Percentiles rank a stretch among this genome's conserved stretches.
These are phyloP conservation scores for Lepidochitona cinerea DNA, from an alignment of 2,888 invertebrate species.

Conservation along the genomic window DNA sequence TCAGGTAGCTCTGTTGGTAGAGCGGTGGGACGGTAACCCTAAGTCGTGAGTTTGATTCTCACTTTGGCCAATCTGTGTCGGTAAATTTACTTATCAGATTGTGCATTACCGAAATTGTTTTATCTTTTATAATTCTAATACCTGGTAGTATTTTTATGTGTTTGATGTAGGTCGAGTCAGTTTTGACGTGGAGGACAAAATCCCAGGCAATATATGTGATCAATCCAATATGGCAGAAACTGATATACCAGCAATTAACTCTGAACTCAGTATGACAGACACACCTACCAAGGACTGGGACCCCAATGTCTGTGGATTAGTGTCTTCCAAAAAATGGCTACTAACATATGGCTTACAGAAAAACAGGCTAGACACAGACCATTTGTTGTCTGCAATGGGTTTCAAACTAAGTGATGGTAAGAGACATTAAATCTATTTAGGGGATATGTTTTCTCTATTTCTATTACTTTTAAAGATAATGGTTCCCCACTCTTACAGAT, in stretches of 20 bases:
- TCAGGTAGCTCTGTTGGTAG: too few relatives aligned
- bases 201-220: conserved; percentile 25
- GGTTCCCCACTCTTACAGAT: too few relatives aligned
- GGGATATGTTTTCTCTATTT: too few relatives aligned
- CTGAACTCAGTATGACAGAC: conserved; percentile 39
- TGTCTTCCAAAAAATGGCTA: conserved; percentile 66
- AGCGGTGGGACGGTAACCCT: too few relatives aligned
- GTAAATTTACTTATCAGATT: too few relatives aligned
- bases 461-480: too few relatives aligned
- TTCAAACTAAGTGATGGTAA: conserved; percentile 68
- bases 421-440: too few relatives aligned
- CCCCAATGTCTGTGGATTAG: conserved; percentile 58
- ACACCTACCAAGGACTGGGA: conserved; percentile 61
- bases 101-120: too few relatives aligned
- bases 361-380: conserved; percentile 59
- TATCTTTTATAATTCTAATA: too few relatives aligned
- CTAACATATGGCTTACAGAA: conserved; percentile 65
- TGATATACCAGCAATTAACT: background rate
- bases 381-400: conserved; percentile 64
- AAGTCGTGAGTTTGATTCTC: too few relatives aligned
- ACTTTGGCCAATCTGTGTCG: too few relatives aligned
- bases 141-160: background rate
- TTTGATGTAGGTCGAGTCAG: conserved; percentile 28
- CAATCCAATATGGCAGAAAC: background rate
- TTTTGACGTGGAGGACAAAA: conserved; percentile 48